phyloP scores from a whole-genome alignment of 2,113 vertebrate species.

The Engraulis encrasicolus region DNA sequence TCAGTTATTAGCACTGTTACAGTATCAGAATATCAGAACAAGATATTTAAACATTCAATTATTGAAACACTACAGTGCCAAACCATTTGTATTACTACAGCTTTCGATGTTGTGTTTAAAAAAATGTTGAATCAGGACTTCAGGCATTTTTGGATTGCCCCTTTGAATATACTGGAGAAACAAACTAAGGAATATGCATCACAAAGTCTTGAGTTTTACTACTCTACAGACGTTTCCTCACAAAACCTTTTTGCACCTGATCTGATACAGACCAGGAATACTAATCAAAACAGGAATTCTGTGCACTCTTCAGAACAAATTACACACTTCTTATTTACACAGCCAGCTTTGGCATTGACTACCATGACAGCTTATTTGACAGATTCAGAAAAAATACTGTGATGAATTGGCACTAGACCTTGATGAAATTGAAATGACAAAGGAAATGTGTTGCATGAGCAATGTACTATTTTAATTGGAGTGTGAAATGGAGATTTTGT shows the following conservation, averaged over 20 bases:
- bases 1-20: not conserved
- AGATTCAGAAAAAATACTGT: too few relatives aligned
- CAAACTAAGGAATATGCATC: not conserved
- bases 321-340: not conserved
- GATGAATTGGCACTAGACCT: too few relatives aligned
- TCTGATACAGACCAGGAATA: too few relatives aligned
- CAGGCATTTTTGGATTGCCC: not conserved
- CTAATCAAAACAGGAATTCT: not conserved
- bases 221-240: not conserved
- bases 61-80: too few relatives aligned
- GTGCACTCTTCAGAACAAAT: not conserved
- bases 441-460: not conserved
- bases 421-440: not conserved
- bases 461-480: not conserved
- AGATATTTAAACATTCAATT: too few relatives aligned
- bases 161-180: not conserved
- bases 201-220: too few relatives aligned
- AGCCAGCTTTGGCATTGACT: not conserved
- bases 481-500: constrained; percentile 9
- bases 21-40: not conserved
- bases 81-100: not conserved
- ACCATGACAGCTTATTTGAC: too few relatives aligned
- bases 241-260: not conserved
- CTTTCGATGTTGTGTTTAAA: not conserved
- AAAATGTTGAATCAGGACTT: not conserved